Evolutionary conservation across 92 coral and sea anemone genomes (phyloP), one percentile per base, ranked within the genome.

Genomic region (Epizoanthus stellaris): DNA sequence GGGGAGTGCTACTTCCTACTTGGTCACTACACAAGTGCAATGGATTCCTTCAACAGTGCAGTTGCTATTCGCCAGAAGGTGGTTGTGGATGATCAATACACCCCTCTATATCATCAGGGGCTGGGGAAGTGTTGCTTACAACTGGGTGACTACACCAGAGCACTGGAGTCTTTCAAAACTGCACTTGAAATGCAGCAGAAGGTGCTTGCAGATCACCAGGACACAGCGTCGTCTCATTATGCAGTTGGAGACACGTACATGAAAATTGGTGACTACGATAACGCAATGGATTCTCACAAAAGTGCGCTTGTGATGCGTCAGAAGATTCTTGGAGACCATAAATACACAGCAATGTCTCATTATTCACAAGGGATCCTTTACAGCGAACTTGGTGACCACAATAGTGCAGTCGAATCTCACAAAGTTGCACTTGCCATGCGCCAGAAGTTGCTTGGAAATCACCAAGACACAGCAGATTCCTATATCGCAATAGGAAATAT

Each of bases 131-230:
- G 54, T 58, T 21, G 30, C 59, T n/a, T 73, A 40, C 36, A 45
- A 13, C 23, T 47, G 56, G 65, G 63, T n/a, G 23, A 14, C 39
- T 49, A 75, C 13, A 52, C 38, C n/a, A 20, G 23, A 25, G 80
- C 80, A 8, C 36, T 75, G 64, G 67, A 49, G 11, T 52, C 62
- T 49, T 19, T 40, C 16, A 25, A 52, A 30, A 39, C 45, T 6
- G 65, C 80, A 30, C 19, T 6, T 36, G n/a, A 14, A 10, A 12
- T 75, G 12, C 58, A 62, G 15, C 9, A 54, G 13, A 38, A 75
- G 14, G 39, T 75, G 23, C 43, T 75, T 12, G 80, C 67, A 1
- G 80, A 75, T 52, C 80, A 75, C 19, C 43, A 61, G 40, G 80
- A 52, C 63, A 75, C 80, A 12, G 67, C 65, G n/a, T 1, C 21